Conservation (phyloP, 1,140 invertebrate species). For the Drosophila parabipectinata region DNA sequence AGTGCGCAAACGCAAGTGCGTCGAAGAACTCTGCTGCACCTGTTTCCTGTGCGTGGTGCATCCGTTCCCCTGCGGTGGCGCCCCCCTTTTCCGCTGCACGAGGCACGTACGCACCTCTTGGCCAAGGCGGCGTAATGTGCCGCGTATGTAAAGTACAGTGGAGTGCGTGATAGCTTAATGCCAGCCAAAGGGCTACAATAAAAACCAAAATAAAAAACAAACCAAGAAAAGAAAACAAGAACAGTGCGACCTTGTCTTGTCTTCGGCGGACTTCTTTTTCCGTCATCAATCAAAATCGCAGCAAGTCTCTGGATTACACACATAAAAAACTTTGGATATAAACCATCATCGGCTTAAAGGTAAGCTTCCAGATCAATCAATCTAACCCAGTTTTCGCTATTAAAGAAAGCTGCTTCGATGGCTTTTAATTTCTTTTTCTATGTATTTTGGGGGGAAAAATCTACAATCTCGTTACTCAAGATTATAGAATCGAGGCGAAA, state of each 20-base stretch:
- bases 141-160: conserved; percentile 35
- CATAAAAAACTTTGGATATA: conserved; percentile 39
- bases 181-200: conserved; percentile 26
- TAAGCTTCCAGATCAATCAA: conserved; percentile 40
- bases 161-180: conserved; percentile 57
- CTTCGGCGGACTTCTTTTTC: conserved; percentile 18
- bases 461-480: conserved; percentile 48
- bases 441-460: conserved; percentile 56
- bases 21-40: conserved; percentile 51
- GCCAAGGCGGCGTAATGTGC: conserved; percentile 36
- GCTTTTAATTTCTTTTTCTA: conserved; percentile 31
- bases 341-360: conserved; percentile 42
- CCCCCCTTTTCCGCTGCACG: conserved; percentile 10
- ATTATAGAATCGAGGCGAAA: conserved; percentile 32
- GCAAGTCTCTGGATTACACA: conserved; percentile 60
- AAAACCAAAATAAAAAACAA: conserved; percentile 20
- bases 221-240: conserved; percentile 23
- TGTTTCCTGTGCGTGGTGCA: conserved; percentile 61
- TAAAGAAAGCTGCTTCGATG: conserved; percentile 57
- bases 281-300: conserved; percentile 57
- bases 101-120: conserved; percentile 72
- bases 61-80: conserved; percentile 24
- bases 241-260: conserved; percentile 67
- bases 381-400: conserved; percentile 51
- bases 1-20: conserved; percentile 20